Percentiles rank a stretch among this genome's conserved stretches.
These are phyloP conservation scores for Philopotamus ludificatus DNA, from an alignment of 1,140 invertebrate genomes.

Conservation along the genomic window DNA sequence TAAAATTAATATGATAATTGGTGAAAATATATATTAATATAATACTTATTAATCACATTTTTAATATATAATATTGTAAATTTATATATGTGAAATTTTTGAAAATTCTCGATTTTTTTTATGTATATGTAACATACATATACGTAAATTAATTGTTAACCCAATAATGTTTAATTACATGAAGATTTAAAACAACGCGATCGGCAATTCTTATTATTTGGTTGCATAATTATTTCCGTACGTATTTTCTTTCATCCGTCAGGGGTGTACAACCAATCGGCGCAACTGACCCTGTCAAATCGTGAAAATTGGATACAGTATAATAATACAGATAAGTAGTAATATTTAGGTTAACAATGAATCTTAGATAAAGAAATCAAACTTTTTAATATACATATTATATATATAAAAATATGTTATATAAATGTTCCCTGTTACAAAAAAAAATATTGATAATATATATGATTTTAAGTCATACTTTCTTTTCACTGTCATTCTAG, in stretches of 20 bases:
- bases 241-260: neutral
- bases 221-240: too few species aligned
- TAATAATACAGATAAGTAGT: conserved; percentile 40
- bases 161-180: too few species aligned
- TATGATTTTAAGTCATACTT: conserved; percentile 38
- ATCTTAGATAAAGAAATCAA: conserved; percentile 55
- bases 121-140: too few species aligned
- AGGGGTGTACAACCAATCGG: neutral
- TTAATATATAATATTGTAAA: too few species aligned
- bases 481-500: conserved; percentile 22
- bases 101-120: too few species aligned
- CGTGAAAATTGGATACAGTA: too few species aligned
- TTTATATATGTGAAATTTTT: too few species aligned
- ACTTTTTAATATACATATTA: conserved; percentile 55
- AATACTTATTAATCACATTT: conserved; percentile 34
- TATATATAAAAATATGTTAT: conserved; percentile 61
- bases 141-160: too few species aligned
- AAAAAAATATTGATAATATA: conserved; percentile 58
- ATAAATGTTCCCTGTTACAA: conserved; percentile 61
- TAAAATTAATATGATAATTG: conserved; percentile 33
- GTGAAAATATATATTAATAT: conserved; percentile 12
- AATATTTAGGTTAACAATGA: conserved; percentile 42
- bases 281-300: too few species aligned
- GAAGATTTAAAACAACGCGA: too few species aligned
- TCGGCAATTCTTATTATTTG: too few species aligned